These are phyloP conservation scores for Gobius niger DNA, from an alignment of 2,113 vertebrate genomes.

Conservation along the genomic window DNA sequence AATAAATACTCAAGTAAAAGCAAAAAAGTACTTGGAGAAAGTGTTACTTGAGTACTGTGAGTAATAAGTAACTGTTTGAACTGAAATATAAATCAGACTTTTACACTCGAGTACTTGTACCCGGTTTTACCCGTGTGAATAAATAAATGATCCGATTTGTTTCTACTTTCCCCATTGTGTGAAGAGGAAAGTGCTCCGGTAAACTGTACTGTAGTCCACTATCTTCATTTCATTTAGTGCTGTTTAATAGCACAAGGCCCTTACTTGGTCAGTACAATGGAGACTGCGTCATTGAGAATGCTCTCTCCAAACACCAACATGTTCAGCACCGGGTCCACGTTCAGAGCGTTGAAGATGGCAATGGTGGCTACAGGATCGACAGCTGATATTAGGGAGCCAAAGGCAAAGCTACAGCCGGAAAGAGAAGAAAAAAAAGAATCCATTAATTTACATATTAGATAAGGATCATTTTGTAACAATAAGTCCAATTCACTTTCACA, in stretches of 20 bases:
- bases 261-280: slow-evolving; percentile 98
- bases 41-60: too few species aligned
- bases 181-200: not conserved
- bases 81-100: too few species aligned
- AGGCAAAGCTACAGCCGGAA: slow-evolving; percentile 85
- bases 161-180: not conserved
- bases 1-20: too few species aligned
- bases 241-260: slow-evolving; percentile 3
- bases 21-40: too few species aligned
- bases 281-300: slow-evolving; percentile 97
- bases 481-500: too few species aligned
- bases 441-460: not conserved
- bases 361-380: slow-evolving; percentile 98
- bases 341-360: slow-evolving; percentile 97
- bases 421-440: not conserved
- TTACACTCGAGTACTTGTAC: too few species aligned
- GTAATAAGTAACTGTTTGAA: too few species aligned
- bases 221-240: not conserved
- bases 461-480: too few species aligned
- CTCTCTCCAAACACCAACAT: slow-evolving; percentile 99
- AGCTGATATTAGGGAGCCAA: slow-evolving; percentile 97
- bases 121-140: too few species aligned
- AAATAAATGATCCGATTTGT: too few species aligned
- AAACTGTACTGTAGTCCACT: not conserved
- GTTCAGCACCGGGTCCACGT: slow-evolving; percentile 96